Conservation (phyloP, 1,140 invertebrate genomes). For the Lysiphlebus fabarum region DNA sequence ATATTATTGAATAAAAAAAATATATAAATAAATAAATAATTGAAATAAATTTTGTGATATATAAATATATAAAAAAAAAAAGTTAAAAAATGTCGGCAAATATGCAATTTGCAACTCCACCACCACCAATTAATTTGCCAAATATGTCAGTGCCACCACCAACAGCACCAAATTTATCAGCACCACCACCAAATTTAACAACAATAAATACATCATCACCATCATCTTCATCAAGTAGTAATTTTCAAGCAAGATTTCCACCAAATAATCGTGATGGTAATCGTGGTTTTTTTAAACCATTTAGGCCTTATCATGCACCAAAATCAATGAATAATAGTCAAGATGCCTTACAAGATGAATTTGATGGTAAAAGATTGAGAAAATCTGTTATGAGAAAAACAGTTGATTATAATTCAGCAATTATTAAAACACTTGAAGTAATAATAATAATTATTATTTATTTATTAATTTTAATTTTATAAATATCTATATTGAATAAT, state of each 20-base stretch:
- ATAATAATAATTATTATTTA: neutral
- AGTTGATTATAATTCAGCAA: constrained; percentile 96
- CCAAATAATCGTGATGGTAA: constrained; percentile 42
- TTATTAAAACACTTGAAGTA: constrained; percentile 87
- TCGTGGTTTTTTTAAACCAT: constrained; percentile 53
- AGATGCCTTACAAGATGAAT: constrained; percentile 69
- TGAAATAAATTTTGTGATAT: too few relatives aligned
- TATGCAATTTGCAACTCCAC: constrained; percentile 48
- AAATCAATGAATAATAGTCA: constrained; percentile 47
- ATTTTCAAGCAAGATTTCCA: too few relatives aligned
- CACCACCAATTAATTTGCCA: constrained; percentile 48
- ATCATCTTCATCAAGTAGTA: constrained; percentile 34
- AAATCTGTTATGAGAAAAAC: constrained; percentile 97
- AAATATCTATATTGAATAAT: neutral
- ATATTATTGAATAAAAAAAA: too few relatives aligned
- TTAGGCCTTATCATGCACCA: constrained; percentile 54
- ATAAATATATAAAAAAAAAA: neutral
- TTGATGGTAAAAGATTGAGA: constrained; percentile 91
- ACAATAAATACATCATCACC: constrained; percentile 50
- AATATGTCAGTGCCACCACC: constrained; percentile 55
- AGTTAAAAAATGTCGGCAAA: constrained; percentile 41
- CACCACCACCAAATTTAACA: constrained; percentile 50
- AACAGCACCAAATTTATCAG: constrained; percentile 46
- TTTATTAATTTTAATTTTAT: constrained; percentile 3
- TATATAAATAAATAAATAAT: too few relatives aligned